Conservation (phyloP, 1,140 invertebrate genomes). For the Trichomalopsis sarcophagae region DNA sequence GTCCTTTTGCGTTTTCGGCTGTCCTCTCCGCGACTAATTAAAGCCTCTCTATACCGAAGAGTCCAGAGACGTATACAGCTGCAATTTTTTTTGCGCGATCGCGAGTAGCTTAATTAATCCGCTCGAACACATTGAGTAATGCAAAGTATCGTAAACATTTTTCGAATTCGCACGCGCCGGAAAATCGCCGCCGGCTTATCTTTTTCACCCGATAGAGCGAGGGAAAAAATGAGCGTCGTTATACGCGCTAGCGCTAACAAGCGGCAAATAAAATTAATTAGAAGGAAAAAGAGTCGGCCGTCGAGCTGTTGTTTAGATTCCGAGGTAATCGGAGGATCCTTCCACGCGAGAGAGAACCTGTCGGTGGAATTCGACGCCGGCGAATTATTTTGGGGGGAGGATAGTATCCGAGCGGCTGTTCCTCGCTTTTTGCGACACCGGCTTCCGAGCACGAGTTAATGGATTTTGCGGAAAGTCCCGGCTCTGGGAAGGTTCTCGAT, state of each 20-base stretch:
- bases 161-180: background rate
- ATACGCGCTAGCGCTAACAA: background rate
- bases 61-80: background rate
- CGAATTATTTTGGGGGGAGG: slow-evolving; percentile 32
- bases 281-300: background rate
- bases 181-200: background rate
- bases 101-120: background rate
- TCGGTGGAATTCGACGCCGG: slow-evolving; percentile 20
- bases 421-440: background rate
- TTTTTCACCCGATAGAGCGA: background rate
- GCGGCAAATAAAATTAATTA: slow-evolving; percentile 43
- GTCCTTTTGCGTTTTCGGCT: slow-evolving; percentile 15
- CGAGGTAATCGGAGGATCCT: slow-evolving; percentile 18
- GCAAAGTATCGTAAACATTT: background rate
- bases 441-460: slow-evolving; percentile 7
- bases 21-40: slow-evolving; percentile 16
- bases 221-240: background rate
- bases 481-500: background rate
- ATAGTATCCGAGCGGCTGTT: no score
- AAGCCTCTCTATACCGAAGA: background rate
- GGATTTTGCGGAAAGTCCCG: slow-evolving; percentile 12
- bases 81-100: background rate
- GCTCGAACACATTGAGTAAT: background rate
- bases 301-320: slow-evolving; percentile 35
- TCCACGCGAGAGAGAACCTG: background rate